These are phyloP conservation scores for Margaritifera margaritifera DNA, from an alignment of 2,888 invertebrate species.

Conservation along the genomic window DNA sequence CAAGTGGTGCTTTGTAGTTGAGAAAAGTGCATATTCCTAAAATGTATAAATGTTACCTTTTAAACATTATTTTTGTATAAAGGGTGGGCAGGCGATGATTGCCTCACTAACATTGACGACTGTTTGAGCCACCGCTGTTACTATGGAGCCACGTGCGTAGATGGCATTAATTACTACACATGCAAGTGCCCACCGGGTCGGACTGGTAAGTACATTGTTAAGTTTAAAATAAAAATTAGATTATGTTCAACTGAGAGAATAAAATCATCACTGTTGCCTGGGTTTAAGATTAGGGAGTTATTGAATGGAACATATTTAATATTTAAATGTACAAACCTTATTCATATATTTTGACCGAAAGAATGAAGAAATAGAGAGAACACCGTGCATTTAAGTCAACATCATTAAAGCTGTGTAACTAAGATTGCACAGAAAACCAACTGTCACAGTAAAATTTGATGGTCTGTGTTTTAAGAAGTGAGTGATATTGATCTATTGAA, in stretches of 20 bases:
- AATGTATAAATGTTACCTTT: not conserved
- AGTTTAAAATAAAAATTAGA: no score
- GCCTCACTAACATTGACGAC: conserved; percentile 85
- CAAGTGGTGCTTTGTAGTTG: not conserved
- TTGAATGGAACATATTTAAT: not conserved
- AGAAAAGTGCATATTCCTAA: not conserved
- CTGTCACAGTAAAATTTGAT: no score
- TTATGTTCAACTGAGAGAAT: no score
- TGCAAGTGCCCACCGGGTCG: conserved; percentile 89
- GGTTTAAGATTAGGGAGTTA: not conserved
- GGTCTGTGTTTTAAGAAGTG: no score
- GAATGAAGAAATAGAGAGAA: no score
- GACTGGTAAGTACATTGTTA: conserved; percentile 45
- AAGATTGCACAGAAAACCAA: no score
- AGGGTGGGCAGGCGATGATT: conserved; percentile 58
- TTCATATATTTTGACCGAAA: no score
- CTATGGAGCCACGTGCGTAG: conserved; percentile 91
- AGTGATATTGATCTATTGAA: no score
- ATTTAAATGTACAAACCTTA: not conserved
- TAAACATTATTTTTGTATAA: not conserved
- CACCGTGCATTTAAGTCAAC: no score
- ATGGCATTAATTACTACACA: conserved; percentile 89
- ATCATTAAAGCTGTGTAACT: no score
- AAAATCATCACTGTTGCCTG: no score
- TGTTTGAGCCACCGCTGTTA: conserved; percentile 87